These are phyloP conservation scores for Pelecanoides urinatrix DNA, from an alignment of 2,113 vertebrate genomes.

Conservation along the genomic window DNA sequence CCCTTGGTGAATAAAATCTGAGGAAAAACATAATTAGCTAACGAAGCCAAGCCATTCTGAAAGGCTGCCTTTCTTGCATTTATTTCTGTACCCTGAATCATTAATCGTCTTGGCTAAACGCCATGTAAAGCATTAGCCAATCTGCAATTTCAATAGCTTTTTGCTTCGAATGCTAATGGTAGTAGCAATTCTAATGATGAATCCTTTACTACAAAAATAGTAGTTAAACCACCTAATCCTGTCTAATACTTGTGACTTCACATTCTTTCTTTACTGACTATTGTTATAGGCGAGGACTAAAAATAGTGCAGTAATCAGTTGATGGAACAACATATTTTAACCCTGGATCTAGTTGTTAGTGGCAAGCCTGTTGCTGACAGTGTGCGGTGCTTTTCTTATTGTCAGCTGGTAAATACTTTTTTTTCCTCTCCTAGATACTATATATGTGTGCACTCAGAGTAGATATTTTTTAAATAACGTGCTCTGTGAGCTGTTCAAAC, in stretches of 20 bases:
- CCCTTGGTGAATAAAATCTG: background rate
- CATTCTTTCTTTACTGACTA: constrained; percentile 16
- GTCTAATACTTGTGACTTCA: constrained; percentile 47
- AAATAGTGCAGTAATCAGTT: constrained; percentile 29
- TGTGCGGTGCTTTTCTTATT: background rate
- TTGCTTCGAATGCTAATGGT: constrained; percentile 37
- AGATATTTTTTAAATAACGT: background rate
- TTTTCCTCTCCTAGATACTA: background rate
- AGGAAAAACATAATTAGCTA: constrained; percentile 29
- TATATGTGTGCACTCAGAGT: background rate
- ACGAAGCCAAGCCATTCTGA: background rate
- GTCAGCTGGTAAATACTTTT: background rate
- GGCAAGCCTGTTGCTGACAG: background rate
- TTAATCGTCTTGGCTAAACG: constrained; percentile 29
- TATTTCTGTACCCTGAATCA: constrained; percentile 45
- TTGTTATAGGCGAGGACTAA: constrained; percentile 26
- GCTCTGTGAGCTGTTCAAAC: background rate
- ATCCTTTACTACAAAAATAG: constrained; percentile 44
- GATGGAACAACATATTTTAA: constrained; percentile 10
- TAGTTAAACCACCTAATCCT: constrained; percentile 60
- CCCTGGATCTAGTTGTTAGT: background rate
- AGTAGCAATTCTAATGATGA: constrained; percentile 34
- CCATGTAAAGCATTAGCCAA: constrained; percentile 34
- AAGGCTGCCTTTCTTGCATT: constrained; percentile 2
- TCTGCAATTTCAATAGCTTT: constrained; percentile 28